phyloP scores from a whole-genome alignment of 2,113 vertebrate genomes.

The Mystacornis crossleyi region DNA sequence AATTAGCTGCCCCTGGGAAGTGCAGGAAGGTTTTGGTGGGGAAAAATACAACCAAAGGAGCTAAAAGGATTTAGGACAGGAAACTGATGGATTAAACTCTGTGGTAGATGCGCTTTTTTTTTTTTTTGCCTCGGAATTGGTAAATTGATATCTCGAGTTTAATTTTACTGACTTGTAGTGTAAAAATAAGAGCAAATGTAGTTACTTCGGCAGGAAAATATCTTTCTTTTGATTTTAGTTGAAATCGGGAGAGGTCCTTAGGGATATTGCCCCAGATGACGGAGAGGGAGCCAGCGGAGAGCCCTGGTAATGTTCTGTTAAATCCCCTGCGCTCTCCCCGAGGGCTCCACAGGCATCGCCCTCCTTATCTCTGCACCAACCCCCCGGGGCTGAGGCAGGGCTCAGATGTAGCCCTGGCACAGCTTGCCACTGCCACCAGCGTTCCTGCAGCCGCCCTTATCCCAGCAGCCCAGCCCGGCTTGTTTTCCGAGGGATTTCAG shows the following conservation, averaged over 20 bases:
- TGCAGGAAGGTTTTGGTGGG: background rate
- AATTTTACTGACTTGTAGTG: background rate
- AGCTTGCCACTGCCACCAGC: rapidly evolving
- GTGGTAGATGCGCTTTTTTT: too few relatives aligned
- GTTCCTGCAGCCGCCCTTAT: rapidly evolving
- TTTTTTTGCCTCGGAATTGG: rapidly evolving
- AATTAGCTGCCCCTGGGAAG: background rate
- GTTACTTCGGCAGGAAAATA: background rate
- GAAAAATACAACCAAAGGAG: background rate
- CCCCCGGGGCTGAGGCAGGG: background rate
- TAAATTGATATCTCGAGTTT: background rate
- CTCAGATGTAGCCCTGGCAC: rapidly evolving
- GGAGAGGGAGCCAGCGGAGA: background rate
- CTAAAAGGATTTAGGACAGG: background rate
- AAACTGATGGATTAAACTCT: background rate
- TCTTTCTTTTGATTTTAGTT: background rate
- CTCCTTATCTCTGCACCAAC: background rate
- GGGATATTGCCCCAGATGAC: background rate
- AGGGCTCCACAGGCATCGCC: background rate
- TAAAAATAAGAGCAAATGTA: background rate
- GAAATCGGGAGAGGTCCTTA: background rate
- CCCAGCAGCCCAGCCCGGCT: background rate
- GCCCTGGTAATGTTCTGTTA: background rate
- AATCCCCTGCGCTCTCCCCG: background rate
- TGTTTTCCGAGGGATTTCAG: background rate